phyloP scores from a whole-genome alignment of 2,888 invertebrate genomes.

The Spilarctia lutea region DNA sequence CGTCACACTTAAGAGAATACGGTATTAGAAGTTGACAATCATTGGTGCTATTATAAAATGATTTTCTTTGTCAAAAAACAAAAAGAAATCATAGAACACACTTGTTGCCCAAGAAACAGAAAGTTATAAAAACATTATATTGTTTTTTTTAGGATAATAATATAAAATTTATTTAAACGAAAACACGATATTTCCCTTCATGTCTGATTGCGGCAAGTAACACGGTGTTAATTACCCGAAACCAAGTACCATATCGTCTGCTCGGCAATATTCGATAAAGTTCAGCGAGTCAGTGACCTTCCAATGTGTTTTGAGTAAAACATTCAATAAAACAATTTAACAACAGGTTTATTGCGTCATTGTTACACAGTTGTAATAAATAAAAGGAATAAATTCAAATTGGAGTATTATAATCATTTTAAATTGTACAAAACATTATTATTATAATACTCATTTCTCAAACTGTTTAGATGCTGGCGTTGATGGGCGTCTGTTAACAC shows the following conservation, averaged over 20 bases:
- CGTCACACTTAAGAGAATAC: not conserved
- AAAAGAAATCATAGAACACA: no score
- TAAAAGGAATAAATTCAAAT: not conserved
- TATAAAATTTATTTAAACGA: no score
- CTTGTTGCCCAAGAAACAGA: no score
- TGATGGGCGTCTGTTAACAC: no score
- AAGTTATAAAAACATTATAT: no score
- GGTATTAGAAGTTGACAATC: no score
- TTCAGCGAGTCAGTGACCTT: not conserved
- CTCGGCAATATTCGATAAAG: not conserved
- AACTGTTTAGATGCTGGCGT: no score
- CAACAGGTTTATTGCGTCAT: not conserved
- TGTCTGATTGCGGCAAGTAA: not conserved
- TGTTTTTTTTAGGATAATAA: no score
- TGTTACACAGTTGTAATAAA: not conserved
- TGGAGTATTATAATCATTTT: no score
- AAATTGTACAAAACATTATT: no score
- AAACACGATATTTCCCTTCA: not conserved
- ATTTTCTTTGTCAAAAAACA: not conserved
- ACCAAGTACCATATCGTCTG: not conserved
- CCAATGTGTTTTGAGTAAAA: not conserved
- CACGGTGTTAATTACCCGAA: not conserved
- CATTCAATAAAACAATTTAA: not conserved
- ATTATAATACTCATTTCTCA: no score
- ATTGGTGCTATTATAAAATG: no score